Conservation (phyloP, 2,797 vertebrate genomes). For the Miichthys miiuy region DNA sequence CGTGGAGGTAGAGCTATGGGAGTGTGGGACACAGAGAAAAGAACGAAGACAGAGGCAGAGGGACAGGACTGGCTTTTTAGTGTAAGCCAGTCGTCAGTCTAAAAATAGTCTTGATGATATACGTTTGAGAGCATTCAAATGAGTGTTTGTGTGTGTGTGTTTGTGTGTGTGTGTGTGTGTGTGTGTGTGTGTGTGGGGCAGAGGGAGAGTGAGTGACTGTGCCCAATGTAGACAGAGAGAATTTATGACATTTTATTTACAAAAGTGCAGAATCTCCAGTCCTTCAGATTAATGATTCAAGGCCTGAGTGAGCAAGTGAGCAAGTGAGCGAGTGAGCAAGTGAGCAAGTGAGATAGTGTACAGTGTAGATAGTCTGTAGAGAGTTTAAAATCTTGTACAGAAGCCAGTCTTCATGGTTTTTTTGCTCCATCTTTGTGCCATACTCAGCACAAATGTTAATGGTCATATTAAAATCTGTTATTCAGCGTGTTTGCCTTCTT, state of each 20-base stretch:
- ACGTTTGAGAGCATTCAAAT: slow-evolving; percentile 61
- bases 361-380: too few species aligned
- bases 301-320: slow-evolving; percentile 23
- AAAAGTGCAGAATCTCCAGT: slow-evolving; percentile 63
- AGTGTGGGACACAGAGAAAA: slow-evolving; percentile 21
- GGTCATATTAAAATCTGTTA: slow-evolving; percentile 23
- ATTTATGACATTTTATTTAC: slow-evolving; percentile 70
- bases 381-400: too few species aligned
- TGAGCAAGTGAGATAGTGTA: not conserved
- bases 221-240: slow-evolving; percentile 42
- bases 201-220: slow-evolving; percentile 45
- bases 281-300: slow-evolving; percentile 49
- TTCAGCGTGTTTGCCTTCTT: slow-evolving; percentile 12
- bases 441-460: slow-evolving; percentile 25
- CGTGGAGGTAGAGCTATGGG: not conserved
- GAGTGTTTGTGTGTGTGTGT: slow-evolving; percentile 44
- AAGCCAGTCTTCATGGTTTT: not conserved
- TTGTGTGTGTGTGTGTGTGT: slow-evolving; percentile 6
- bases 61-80: slow-evolving; percentile 46
- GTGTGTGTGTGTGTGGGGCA: slow-evolving; percentile 14
- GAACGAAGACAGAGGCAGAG: slow-evolving; percentile 23
- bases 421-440: slow-evolving; percentile 4
- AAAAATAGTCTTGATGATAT: slow-evolving; percentile 74
- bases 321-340: slow-evolving; percentile 15
- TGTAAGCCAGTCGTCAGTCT: slow-evolving; percentile 55